A percentile compares a stretch with the other conserved stretches of the same genome.
Evolutionary conservation across 1,140 invertebrate genomes (phyloP).

Genomic region (Anoplophora glabripennis): DNA sequence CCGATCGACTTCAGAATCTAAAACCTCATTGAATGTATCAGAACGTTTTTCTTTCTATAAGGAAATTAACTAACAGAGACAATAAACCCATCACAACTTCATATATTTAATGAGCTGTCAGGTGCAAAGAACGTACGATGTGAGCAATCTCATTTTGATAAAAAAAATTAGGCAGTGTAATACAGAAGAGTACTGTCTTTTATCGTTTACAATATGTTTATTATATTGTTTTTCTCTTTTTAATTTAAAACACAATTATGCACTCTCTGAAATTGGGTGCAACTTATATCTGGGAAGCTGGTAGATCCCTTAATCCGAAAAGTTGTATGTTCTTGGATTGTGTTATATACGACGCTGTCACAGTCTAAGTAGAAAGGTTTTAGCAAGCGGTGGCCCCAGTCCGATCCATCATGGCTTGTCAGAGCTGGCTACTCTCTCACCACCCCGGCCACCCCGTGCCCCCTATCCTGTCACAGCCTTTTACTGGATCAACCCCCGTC

Average conservation of each 20-base stretch:
- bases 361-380: constrained; percentile 45
- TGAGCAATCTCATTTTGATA: too few species aligned
- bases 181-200: too few species aligned
- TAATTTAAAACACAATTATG: not conserved
- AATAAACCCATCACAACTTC: too few species aligned
- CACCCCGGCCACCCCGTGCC: constrained; percentile 26
- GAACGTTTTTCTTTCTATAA: too few species aligned
- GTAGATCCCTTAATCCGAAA: constrained; percentile 18
- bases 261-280: constrained; percentile 11
- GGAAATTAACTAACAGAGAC: too few species aligned
- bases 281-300: not conserved
- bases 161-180: too few species aligned
- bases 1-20: too few species aligned
- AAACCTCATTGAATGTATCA: too few species aligned
- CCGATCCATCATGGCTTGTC: constrained; percentile 48
- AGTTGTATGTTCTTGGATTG: constrained; percentile 19
- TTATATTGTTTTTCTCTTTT: too few species aligned
- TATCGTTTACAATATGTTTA: too few species aligned
- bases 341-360: constrained; percentile 27
- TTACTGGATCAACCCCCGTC: constrained; percentile 8
- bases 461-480: constrained; percentile 9
- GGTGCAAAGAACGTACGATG: too few species aligned
- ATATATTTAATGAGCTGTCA: too few species aligned
- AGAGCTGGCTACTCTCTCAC: constrained; percentile 44
- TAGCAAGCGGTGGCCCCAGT: constrained; percentile 39